A percentile compares a stretch with the other conserved stretches of the same genome.
Conservation (phyloP, 2,113 vertebrate species). For the Gallinago undulata region DNA sequence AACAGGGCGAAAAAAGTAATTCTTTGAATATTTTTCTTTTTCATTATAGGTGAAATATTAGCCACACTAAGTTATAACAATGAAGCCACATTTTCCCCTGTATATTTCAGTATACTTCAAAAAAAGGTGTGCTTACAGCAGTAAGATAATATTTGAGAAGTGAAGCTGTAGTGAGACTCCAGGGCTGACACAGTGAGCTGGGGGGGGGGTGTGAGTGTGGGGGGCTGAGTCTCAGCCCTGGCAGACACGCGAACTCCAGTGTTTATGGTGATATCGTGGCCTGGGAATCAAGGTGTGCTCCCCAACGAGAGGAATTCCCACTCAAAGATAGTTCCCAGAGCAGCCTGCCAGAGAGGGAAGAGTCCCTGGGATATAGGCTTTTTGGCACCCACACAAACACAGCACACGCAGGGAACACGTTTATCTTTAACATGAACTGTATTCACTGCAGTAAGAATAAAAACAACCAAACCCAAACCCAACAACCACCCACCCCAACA, state of each 20-base stretch:
- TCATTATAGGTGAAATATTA: neutral
- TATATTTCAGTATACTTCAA: neutral
- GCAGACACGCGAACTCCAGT: neutral
- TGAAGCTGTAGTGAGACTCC: neutral
- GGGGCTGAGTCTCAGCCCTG: neutral
- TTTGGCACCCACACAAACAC: neutral
- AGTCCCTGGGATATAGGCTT: neutral
- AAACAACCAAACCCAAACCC: neutral
- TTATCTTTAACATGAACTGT: neutral
- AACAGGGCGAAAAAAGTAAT: no score
- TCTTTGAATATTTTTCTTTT: neutral
- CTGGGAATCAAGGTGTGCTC: neutral
- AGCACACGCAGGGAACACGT: neutral
- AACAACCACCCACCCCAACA: rapidly evolving
- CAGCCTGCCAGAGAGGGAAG: neutral
- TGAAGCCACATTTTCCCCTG: rapidly evolving
- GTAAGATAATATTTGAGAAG: neutral
- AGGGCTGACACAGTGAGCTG: no score
- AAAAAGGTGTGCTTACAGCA: neutral
- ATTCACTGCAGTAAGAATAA: neutral
- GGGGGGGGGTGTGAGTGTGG: no score
- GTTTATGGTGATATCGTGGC: neutral
- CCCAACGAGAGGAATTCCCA: neutral
- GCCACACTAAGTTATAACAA: neutral
- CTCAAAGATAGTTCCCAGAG: neutral